Base-by-base conservation (phyloP, 2,113 vertebrate species). In the Conger conger region DNA sequence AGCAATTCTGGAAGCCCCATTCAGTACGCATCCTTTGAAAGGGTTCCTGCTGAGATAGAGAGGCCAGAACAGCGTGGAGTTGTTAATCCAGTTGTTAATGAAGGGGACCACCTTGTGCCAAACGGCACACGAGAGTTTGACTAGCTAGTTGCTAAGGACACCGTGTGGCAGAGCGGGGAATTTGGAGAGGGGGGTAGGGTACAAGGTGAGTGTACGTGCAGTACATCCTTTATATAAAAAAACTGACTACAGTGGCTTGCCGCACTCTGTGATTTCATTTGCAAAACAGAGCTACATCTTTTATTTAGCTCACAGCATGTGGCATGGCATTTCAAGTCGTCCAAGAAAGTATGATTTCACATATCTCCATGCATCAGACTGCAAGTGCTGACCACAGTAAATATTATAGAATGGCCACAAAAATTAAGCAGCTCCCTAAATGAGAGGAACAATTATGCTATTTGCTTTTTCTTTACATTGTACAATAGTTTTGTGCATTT, bases 121-220 rank as follows among this genome's bases (percentile, higher is more conserved):
- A 80, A 30, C 40, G 79, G 79, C 79, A 80, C 42, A 30, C 30
- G 20, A 27, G n/a, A 30, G 23, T 45, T 80, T 45, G 40, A 80
- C 42, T 33, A 53, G 79, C 79, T 80, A 80, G 79, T 80, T 80
- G 42, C 79, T 80, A 80, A 80, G 79, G 79, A 80, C 79, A 80
- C 79, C 79, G 79, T 80, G 79, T 80, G 79, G 79, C 79, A 80
- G 40, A 17, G 79, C 40, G 15, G 79, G 79, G 79, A 45, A 80
- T 40, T 50, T 80, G 42, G 42, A 33, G n/a, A 53, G 40, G 40
- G 79, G 79, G 40, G n/a, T 3, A 17, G 42, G 79, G n/a, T 38
- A n/a, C 37, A 38, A 23, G 38, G 18, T 1, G 37, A 42, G n/a
- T 80, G 27, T 80, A 8, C 16, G 11, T 20, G n/a, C 23, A n/a